Evolutionary conservation across 2,113 vertebrate genomes (phyloP).

Genomic region (Aythya baeri): DNA sequence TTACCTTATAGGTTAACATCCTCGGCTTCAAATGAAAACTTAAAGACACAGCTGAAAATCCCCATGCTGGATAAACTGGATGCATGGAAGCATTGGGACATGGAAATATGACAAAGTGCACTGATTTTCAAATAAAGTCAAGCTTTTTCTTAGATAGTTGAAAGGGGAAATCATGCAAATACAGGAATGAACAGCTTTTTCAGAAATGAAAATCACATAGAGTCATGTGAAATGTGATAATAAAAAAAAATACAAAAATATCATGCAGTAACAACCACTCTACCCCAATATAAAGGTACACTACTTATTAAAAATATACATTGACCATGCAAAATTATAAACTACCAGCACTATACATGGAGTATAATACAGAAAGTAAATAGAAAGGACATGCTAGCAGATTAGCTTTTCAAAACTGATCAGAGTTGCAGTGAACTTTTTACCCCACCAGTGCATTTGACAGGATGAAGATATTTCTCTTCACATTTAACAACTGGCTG

Average conservation of each 20-base stretch:
- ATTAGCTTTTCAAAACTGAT: conserved; percentile 52
- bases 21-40: conserved; percentile 79
- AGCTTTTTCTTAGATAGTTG: conserved; percentile 66
- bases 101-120: conserved; percentile 80
- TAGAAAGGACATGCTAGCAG: not conserved
- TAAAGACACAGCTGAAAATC: conserved; percentile 83
- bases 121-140: conserved; percentile 75
- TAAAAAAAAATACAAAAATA: conserved; percentile 56
- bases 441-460: conserved; percentile 31
- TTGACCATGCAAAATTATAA: conserved; percentile 11
- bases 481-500: not conserved
- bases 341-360: conserved; percentile 11
- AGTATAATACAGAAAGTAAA: conserved; percentile 48
- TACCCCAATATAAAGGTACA: conserved; percentile 34
- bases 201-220: conserved; percentile 44
- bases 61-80: conserved; percentile 80
- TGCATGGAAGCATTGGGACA: conserved; percentile 79
- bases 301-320: conserved; percentile 42
- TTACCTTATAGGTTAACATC: conserved; percentile 80
- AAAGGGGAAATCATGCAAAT: conserved; percentile 70
- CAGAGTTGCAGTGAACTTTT: conserved; percentile 73
- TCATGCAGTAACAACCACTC: conserved; percentile 37
- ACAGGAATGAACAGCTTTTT: conserved; percentile 60
- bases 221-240: conserved; percentile 38
- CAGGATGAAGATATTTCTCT: not conserved